Evolutionary conservation across 2,113 vertebrate genomes (phyloP).

Genomic region (Hiodon tergisus): DNA sequence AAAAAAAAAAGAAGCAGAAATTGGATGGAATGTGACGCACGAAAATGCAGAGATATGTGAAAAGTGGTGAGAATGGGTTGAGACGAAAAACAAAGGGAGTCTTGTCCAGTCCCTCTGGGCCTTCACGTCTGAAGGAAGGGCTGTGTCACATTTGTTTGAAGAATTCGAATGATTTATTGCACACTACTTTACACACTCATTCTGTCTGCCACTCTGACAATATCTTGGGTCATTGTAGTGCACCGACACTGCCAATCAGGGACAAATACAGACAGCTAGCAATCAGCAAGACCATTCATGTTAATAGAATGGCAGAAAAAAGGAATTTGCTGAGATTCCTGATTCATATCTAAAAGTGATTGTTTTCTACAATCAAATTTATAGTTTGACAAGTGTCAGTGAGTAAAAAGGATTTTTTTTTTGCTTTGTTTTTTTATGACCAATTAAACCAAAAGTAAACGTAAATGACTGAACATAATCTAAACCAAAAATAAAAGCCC

Average conservation of each 20-base stretch:
- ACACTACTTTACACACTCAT: conserved; percentile 66
- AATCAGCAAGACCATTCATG: conserved; percentile 42
- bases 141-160: conserved; percentile 53
- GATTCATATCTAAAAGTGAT: neutral
- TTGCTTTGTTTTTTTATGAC: neutral
- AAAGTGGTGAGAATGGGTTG: conserved; percentile 54
- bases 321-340: conserved; percentile 28
- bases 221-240: conserved; percentile 51
- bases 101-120: conserved; percentile 53
- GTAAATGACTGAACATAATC: neutral
- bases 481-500: neutral
- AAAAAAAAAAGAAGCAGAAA: neutral
- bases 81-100: conserved; percentile 55
- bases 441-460: neutral
- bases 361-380: neutral
- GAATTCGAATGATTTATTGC: conserved; percentile 62
- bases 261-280: conserved; percentile 39
- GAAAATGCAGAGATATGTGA: conserved; percentile 38
- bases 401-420: neutral
- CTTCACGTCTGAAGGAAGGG: conserved; percentile 33
- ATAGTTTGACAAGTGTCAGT: neutral
- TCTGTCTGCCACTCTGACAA: conserved; percentile 58
- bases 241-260: conserved; percentile 38
- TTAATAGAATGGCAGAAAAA: conserved; percentile 26
- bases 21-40: neutral